phyloP scores from a whole-genome alignment of 2,113 vertebrate genomes.

The Epinephelus moara region DNA sequence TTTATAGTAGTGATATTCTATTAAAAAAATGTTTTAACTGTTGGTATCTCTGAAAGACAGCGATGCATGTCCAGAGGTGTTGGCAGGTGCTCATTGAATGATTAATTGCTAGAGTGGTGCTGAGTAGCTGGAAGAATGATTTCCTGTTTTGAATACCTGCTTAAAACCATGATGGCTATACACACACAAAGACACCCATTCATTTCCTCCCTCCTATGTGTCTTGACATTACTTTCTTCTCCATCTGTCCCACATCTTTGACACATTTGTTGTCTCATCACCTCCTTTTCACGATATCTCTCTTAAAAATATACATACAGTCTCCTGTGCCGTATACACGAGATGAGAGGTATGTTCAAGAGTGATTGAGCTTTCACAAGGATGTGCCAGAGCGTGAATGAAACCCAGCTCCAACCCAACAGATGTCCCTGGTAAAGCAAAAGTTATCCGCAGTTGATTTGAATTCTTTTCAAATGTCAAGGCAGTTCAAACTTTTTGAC shows the following conservation, averaged over 20 bases:
- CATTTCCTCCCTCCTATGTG: conserved; percentile 19
- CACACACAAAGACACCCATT: conserved; percentile 31
- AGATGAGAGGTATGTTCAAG: not conserved
- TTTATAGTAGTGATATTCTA: conserved; percentile 83
- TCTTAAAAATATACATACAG: conserved; percentile 6
- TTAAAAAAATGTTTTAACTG: conserved; percentile 75
- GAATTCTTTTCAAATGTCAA: conserved; percentile 67
- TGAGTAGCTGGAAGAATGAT: conserved; percentile 29
- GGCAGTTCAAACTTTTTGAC: conserved; percentile 52
- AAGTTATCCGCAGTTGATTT: conserved; percentile 30
- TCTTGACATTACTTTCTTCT: conserved; percentile 19
- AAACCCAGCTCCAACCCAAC: conserved; percentile 37
- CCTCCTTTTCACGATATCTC: conserved; percentile 28
- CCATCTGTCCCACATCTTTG: conserved; percentile 28
- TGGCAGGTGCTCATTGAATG: conserved; percentile 41
- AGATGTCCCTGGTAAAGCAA: not conserved
- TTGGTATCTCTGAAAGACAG: conserved; percentile 80
- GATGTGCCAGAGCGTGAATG: conserved; percentile 2
- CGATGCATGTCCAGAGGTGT: conserved; percentile 71
- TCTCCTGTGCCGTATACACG: not conserved
- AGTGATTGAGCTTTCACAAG: not conserved
- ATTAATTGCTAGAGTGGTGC: conserved; percentile 32
- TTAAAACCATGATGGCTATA: conserved; percentile 29
- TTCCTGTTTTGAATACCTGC: conserved; percentile 43
- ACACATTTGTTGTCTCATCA: conserved; percentile 28